These are phyloP conservation scores for Parazoanthus atlanticus DNA, from an alignment of 92 coral and sea anemone genomes.

Conservation along the genomic window DNA sequence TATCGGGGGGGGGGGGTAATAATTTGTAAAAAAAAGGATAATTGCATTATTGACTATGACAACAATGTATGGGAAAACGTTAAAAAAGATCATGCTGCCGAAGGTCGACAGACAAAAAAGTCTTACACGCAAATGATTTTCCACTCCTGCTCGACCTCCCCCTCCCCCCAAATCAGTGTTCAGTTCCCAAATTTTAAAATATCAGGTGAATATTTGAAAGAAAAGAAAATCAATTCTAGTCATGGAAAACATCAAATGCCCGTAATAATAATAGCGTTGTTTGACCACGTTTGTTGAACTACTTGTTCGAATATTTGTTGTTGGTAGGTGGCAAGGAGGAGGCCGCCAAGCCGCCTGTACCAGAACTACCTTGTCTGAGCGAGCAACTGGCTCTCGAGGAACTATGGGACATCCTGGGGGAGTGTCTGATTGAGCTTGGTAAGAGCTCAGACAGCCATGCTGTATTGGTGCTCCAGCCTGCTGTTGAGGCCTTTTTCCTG, in stretches of 20 bases:
- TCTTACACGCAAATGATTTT: too few species aligned
- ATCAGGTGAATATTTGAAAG: neutral
- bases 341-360: slow-evolving; percentile 45
- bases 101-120: too few species aligned
- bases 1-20: too few species aligned
- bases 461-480: slow-evolving; percentile 96
- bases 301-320: neutral
- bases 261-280: neutral
- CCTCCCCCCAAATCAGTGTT: too few species aligned
- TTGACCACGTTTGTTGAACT: neutral
- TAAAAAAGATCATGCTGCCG: too few species aligned
- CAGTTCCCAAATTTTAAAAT: too few species aligned
- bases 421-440: slow-evolving; percentile 90
- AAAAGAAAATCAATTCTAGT: neutral
- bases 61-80: too few species aligned
- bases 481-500: slow-evolving; percentile 97
- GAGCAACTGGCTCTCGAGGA: slow-evolving; percentile 89
- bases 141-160: too few species aligned
- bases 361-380: slow-evolving; percentile 81
- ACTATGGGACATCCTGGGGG: slow-evolving; percentile 95
- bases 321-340: slow-evolving; percentile 18
- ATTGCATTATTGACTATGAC: too few species aligned
- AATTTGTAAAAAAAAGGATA: too few species aligned
- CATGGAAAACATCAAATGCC: neutral
- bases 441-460: slow-evolving; percentile 97